Evolutionary conservation across 53 echinoderm and acorn worm species (phyloP), one percentile per base, ranked within the genome.

Genomic region (Pentamera pediparva): DNA sequence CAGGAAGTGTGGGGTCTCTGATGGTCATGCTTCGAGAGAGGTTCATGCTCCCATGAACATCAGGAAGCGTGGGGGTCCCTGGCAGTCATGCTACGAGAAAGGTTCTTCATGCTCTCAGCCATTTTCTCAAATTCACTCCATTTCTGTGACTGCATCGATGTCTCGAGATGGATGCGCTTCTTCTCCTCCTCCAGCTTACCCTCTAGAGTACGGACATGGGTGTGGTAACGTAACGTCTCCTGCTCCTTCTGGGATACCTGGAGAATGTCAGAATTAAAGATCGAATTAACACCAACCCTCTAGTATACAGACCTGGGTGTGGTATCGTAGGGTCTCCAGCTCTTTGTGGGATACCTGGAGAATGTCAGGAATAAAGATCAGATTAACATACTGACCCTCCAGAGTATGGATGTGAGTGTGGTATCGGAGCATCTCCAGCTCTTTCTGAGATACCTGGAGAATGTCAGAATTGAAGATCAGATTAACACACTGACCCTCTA

Each of bases 101-200:
- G 75, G 15, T 86, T 86, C 81, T 98, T 98, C 98, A 98, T 98
- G 59, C 98, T 98, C 58, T 98, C 98, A 0, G 98, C 96, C 96
- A 95, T 95, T 76, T 86, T 91, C 59, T 95, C 96, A 85, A 95
- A 95, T 82, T 95, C 96, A 0, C 81, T 85, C 96, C 96, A 95
- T 47, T 88, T 88, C 78, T 88, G 96, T 6, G 62, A 87, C 77
- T 95, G 90, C 17, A 95, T 53, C 50, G 76, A 69, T 26, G 61
- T 91, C 83, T 95, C 91, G 0, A 82, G 54, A 30, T 76, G 75
- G n/a, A 55, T 76, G 17, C 83, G 85, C 21, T 88, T 80, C 6
- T 62, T 62, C 37, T 69, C 49, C 41, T 80, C 80, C 2, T 77
- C 73, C 48, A 98, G 54, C 8, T 73, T 75, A 32, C 55, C 59